Percentiles rank a stretch among this genome's conserved stretches.
phyloP scores from a whole-genome alignment of 2,113 vertebrate species.

The Holacanthus passer region DNA sequence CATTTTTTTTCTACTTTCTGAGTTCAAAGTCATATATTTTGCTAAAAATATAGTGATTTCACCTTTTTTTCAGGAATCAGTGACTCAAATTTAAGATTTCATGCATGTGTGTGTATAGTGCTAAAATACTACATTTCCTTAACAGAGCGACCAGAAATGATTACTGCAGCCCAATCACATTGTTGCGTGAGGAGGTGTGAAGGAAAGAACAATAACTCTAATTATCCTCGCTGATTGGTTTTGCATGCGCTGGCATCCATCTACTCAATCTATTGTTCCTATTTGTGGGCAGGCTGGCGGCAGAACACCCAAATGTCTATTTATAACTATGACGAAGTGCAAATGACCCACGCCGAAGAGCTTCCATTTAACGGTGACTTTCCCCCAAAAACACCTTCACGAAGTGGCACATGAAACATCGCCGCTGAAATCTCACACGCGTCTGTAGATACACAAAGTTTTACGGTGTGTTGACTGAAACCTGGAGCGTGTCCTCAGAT shows the following conservation, averaged over 20 bases:
- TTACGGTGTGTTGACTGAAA: conserved; percentile 65
- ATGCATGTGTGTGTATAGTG: neutral
- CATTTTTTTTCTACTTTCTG: neutral
- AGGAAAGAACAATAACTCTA: conserved; percentile 64
- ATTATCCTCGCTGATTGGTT: conserved; percentile 67
- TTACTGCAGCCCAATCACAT: conserved; percentile 39
- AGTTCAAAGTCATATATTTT: neutral
- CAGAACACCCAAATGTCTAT: conserved; percentile 32
- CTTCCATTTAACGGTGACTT: conserved; percentile 29
- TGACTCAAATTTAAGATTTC: neutral
- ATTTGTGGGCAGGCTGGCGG: conserved; percentile 41
- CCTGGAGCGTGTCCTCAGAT: conserved; percentile 62
- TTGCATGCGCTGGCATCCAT: conserved; percentile 54
- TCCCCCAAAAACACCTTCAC: conserved; percentile 27
- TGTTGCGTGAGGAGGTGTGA: conserved; percentile 36
- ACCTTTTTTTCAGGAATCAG: neutral
- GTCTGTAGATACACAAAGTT: conserved; percentile 45
- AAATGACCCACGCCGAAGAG: conserved; percentile 33
- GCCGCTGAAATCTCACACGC: conserved; percentile 6
- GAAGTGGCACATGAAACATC: conserved; percentile 44
- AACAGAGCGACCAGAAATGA: conserved; percentile 29
- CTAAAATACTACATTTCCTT: conserved; percentile 5
- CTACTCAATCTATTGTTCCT: conserved; percentile 51
- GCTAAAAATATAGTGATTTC: neutral
- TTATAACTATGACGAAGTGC: conserved; percentile 57